These are phyloP conservation scores for Campoletis raptor DNA, from an alignment of 2,888 invertebrate genomes.

Conservation along the genomic window DNA sequence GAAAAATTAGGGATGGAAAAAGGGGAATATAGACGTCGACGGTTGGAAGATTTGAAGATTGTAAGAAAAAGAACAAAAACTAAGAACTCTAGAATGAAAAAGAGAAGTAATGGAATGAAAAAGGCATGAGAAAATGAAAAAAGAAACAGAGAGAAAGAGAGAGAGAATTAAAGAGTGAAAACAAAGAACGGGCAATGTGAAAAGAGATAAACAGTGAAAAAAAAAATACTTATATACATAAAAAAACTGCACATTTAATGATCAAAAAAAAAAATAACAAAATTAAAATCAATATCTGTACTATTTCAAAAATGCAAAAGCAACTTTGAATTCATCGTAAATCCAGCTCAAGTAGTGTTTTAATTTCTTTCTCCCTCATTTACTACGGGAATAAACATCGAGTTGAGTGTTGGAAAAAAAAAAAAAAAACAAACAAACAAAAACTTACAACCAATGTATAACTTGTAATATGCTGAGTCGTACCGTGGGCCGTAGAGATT, in stretches of 20 bases:
- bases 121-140: no score
- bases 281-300: neutral
- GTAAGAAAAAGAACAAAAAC: neutral
- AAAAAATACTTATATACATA: neutral
- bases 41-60: neutral
- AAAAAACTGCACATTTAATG: neutral
- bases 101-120: no score
- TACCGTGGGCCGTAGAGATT: slow-evolving; percentile 17
- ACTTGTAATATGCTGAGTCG: slow-evolving; percentile 23
- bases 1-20: neutral
- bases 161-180: neutral
- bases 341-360: neutral
- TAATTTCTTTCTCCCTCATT: neutral
- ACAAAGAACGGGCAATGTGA: neutral
- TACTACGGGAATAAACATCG: neutral
- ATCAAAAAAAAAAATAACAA: neutral
- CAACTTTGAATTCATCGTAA: neutral
- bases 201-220: neutral
- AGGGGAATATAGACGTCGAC: neutral
- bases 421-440: no score
- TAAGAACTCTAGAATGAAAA: neutral
- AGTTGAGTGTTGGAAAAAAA: neutral
- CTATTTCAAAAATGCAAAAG: neutral
- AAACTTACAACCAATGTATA: slow-evolving; percentile 10
- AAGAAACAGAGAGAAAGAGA: neutral